A percentile compares a stretch with the other conserved stretches of the same genome.
phyloP scores from a whole-genome alignment of 2,888 invertebrate species.

The Sinohyriopsis cumingii region DNA sequence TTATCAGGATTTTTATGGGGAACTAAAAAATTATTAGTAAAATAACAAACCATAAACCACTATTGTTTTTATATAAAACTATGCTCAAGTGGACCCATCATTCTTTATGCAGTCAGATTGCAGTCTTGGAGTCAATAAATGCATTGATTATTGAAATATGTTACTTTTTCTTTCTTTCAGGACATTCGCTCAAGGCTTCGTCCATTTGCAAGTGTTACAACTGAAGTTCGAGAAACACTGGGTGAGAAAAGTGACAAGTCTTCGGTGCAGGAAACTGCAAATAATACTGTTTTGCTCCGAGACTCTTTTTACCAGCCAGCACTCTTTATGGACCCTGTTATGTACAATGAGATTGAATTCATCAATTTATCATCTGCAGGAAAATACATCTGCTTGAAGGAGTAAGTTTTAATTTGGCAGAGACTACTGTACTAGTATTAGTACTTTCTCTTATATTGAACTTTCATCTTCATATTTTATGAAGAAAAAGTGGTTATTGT shows the following conservation, averaged over 20 bases:
- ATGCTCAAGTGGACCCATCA: too few species aligned
- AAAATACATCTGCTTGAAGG: constrained; percentile 47
- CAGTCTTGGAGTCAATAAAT: neutral
- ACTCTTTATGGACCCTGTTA: constrained; percentile 46
- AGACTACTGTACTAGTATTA: neutral
- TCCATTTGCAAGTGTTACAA: constrained; percentile 40
- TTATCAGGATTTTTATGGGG: too few species aligned
- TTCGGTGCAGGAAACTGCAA: constrained; percentile 11
- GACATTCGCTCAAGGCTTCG: constrained; percentile 41
- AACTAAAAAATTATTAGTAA: too few species aligned
- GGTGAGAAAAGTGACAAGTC: constrained; percentile 23
- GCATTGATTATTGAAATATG: neutral
- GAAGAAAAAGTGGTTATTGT: too few species aligned
- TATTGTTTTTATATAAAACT: too few species aligned
- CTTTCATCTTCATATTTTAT: too few species aligned
- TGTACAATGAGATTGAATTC: constrained; percentile 55
- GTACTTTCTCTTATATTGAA: too few species aligned
- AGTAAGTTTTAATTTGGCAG: constrained; percentile 34
- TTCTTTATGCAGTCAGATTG: too few species aligned
- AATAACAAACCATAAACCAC: too few species aligned
- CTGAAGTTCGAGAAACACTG: constrained; percentile 15
- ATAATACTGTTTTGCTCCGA: neutral
- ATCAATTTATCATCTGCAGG: constrained; percentile 29
- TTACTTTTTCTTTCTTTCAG: constrained; percentile 23
- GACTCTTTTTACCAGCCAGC: constrained; percentile 23